Conservation (phyloP, 1,140 invertebrate genomes). For the Orchesella cincta region DNA sequence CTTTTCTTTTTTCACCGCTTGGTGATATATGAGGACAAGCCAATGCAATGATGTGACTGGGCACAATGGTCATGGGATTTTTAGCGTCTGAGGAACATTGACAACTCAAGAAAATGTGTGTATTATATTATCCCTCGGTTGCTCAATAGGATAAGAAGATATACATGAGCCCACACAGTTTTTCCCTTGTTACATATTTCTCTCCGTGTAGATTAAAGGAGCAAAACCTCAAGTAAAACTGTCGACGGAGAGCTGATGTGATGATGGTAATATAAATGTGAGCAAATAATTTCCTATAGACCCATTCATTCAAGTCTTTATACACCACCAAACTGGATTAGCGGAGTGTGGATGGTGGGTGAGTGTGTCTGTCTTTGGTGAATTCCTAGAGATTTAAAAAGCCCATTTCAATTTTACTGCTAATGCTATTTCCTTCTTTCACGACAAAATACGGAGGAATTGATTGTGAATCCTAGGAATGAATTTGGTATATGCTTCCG, state of each 20-base stretch:
- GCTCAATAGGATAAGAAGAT: background rate
- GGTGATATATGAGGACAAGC: slow-evolving; percentile 37
- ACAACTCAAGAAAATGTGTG: background rate
- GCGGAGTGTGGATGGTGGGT: too few species aligned
- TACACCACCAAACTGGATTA: slow-evolving; percentile 2
- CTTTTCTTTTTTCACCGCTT: background rate
- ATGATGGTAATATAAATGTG: background rate
- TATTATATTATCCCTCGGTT: background rate
- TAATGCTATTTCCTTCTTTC: background rate
- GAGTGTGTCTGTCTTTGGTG: background rate
- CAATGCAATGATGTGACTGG: slow-evolving; percentile 31
- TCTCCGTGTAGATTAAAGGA: too few species aligned
- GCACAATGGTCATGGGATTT: slow-evolving; percentile 41
- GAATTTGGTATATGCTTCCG: too few species aligned
- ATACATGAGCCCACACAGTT: background rate
- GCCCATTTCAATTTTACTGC: slow-evolving; percentile 25
- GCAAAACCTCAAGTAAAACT: too few species aligned
- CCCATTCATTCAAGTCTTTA: background rate
- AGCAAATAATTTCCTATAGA: slow-evolving; percentile 9
- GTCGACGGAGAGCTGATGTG: background rate
- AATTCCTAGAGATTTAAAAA: slow-evolving; percentile 25
- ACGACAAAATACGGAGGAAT: background rate
- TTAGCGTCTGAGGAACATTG: slow-evolving; percentile 7
- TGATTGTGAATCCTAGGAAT: background rate
- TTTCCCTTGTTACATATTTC: too few species aligned